Base-by-base conservation (phyloP, 2,888 invertebrate genomes). In the Pelosia muscerda region DNA sequence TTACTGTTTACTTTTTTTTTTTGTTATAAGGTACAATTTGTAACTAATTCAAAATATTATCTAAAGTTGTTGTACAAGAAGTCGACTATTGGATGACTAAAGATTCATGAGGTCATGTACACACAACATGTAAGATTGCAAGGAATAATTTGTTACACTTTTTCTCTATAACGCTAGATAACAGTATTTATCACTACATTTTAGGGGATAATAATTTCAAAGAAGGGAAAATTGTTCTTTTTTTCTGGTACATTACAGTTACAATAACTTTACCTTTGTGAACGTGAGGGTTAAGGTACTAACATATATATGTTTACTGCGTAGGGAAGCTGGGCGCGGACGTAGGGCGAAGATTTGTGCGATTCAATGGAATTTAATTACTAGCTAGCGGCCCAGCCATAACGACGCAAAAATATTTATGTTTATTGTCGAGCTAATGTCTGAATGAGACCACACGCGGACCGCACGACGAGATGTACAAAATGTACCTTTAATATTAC, bases 341-440 rank as follows among this genome's bases (percentile, higher is more conserved):
- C 85, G 84, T 83, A 86, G 89, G 86, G 89, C 75, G 89, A 90
- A 91, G 92, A 94, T 94, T 94, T 93, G 94, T 95, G 92, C 88
- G 93, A 91, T 90, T 90, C 91, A 90, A 88, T 86, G 94, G 94
- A 94, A 95, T 94, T 94, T 94, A 94, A 95, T 94, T 94, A 94
- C 91, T 88, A 86, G 87, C 87, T 82, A 88, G 86, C 88, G 87
- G 89, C 79, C 86, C 84, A 88, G 88, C 87, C 75, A 88, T 90
- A 92, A 92, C 92, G 91, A 88, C 87, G 92, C 92, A 93, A 94
- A 95, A 94, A 95, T 95, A 94, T 94, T 94, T 94, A 94, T 93
- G 94, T 92, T 93, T 94, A 94, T 92, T 91, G 94, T 91, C 89
- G 85, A 83, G 82, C 88, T 90, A 91, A 93, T 90, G 89, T 87